Evolutionary conservation across 2,888 invertebrate genomes (phyloP).

Genomic region (Diogma glabrata): DNA sequence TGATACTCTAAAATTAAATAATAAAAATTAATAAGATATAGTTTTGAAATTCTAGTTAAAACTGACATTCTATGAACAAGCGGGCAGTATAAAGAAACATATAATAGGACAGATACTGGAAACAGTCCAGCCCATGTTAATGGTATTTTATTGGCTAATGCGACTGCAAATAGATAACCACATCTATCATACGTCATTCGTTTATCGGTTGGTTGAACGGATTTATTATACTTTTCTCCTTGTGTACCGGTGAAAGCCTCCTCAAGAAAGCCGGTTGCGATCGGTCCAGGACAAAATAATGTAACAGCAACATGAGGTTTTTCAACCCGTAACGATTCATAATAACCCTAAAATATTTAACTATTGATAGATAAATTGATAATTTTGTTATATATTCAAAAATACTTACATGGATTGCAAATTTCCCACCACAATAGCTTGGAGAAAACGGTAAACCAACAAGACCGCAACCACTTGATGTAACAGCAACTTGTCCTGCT

Average conservation of each 20-base stretch:
- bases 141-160: slow-evolving; percentile 44
- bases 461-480: slow-evolving; percentile 63
- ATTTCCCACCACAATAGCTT: slow-evolving; percentile 62
- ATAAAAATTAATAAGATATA: too few species aligned
- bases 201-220: slow-evolving; percentile 35
- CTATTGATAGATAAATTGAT: slow-evolving; percentile 9
- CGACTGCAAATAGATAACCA: slow-evolving; percentile 44
- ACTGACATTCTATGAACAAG: slow-evolving; percentile 37
- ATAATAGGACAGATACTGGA: slow-evolving; percentile 47
- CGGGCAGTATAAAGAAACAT: slow-evolving; percentile 49
- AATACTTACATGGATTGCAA: slow-evolving; percentile 56
- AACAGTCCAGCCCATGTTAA: slow-evolving; percentile 61
- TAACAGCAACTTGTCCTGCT: slow-evolving; percentile 59
- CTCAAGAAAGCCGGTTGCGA: slow-evolving; percentile 54
- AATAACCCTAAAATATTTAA: slow-evolving; percentile 52
- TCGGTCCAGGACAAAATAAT: slow-evolving; percentile 65
- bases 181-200: slow-evolving; percentile 47
- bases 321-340: slow-evolving; percentile 48
- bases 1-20: too few species aligned
- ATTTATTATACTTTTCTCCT: slow-evolving; percentile 39
- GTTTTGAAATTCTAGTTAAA: slow-evolving; percentile 13
- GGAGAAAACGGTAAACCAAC: slow-evolving; percentile 53
- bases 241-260: slow-evolving; percentile 54
- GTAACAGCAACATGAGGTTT: slow-evolving; percentile 48
- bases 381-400: slow-evolving; percentile 9